phyloP scores from a whole-genome alignment of 23 tunicate species.

The Halocynthia aurantium region DNA sequence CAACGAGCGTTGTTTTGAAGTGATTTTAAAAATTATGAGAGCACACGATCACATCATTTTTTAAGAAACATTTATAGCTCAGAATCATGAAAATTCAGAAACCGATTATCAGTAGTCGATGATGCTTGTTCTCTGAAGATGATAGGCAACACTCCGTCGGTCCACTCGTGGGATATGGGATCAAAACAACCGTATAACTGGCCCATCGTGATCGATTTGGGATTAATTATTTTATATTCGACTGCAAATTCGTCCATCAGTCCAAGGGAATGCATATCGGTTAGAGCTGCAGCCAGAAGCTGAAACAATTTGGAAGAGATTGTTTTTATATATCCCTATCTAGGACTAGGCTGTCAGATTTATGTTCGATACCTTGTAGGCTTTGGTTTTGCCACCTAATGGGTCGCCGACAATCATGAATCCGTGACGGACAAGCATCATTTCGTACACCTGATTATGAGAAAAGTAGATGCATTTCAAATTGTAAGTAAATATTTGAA shows the following conservation, averaged over 20 bases:
- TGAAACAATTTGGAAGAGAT: constrained; percentile 2
- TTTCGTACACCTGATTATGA: constrained; percentile 67
- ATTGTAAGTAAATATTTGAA: no score
- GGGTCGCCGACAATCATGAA: constrained; percentile 98
- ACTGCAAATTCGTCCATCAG: constrained; percentile 83
- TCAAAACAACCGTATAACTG: constrained; percentile 93
- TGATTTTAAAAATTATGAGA: not conserved
- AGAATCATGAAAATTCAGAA: not conserved
- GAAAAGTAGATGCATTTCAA: not conserved
- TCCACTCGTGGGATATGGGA: constrained; percentile 94
- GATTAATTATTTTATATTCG: constrained; percentile 81
- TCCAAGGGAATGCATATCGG: constrained; percentile 65
- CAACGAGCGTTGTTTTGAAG: not conserved
- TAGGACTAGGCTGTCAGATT: not conserved
- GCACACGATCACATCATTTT: not conserved
- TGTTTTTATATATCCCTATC: not conserved
- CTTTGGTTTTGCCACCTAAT: constrained; percentile 88
- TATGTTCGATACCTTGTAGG: constrained; percentile 45
- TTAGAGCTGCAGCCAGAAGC: constrained; percentile 73
- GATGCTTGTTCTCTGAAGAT: constrained; percentile 94
- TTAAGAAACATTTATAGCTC: not conserved
- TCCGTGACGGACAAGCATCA: constrained; percentile 98
- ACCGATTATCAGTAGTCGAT: constrained; percentile 80
- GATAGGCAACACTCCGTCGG: constrained; percentile 95
- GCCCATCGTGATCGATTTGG: constrained; percentile 84